These are phyloP conservation scores for Athene cunicularia DNA, from an alignment of 2,113 vertebrate species.

Conservation along the genomic window DNA sequence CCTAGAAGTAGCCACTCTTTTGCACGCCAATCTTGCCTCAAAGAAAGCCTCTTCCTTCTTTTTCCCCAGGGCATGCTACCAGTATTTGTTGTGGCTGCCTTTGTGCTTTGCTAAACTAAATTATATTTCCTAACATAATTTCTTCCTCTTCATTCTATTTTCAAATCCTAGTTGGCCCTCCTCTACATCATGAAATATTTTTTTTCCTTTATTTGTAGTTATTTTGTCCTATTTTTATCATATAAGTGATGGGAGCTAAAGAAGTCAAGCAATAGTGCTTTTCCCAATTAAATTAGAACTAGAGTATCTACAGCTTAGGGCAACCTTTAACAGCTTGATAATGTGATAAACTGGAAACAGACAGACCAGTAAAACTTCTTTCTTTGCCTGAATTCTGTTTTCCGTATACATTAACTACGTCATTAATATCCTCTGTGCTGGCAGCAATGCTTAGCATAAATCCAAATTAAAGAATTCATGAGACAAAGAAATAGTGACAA, in stretches of 20 bases:
- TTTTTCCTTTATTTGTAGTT: not conserved
- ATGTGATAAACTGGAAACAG: slow-evolving; percentile 55
- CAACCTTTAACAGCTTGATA: slow-evolving; percentile 45
- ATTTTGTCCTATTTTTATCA: not conserved
- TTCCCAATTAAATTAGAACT: slow-evolving; percentile 24
- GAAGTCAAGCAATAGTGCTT: not conserved
- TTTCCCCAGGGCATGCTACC: not conserved
- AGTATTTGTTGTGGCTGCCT: not conserved
- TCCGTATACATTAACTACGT: not conserved
- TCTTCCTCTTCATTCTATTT: not conserved
- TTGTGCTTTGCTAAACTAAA: not conserved
- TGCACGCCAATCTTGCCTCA: not conserved
- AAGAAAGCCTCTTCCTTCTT: not conserved
- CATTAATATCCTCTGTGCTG: slow-evolving; percentile 4
- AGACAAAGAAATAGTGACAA: not conserved
- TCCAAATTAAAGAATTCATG: slow-evolving; percentile 1
- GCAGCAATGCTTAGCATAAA: slow-evolving; percentile 4
- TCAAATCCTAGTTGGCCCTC: not conserved
- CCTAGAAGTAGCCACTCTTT: not conserved
- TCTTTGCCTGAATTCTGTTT: slow-evolving; percentile 35
- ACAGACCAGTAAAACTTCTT: slow-evolving; percentile 26
- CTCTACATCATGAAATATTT: not conserved
- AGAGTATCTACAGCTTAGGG: slow-evolving; percentile 15
- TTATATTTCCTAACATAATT: not conserved
- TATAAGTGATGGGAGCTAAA: not conserved